Base-by-base conservation (phyloP, 1,140 invertebrate species). In the Nylanderia fulva region DNA sequence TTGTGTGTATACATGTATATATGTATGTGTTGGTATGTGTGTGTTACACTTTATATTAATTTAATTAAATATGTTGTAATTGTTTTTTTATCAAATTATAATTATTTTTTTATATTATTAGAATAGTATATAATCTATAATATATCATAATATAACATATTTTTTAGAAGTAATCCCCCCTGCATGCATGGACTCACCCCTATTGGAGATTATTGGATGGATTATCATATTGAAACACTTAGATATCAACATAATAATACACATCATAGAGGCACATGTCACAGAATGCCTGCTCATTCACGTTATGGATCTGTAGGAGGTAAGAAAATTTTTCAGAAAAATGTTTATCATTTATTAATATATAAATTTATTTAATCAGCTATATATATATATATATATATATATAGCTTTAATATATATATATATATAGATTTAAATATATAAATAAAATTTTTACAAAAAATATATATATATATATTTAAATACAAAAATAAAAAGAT, bases 111-210 rank as follows among this genome's bases (percentile, higher is more conserved):
- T 83, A 48, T 39, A 86, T 60, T 66, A 66, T 42, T 45, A 48
- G n/a, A n/a, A n/a, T n/a, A n/a, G n/a, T n/a, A n/a, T n/a, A n/a
- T n/a, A n/a, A n/a, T n/a, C 36, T 69, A 48, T 68, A 18, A 39
- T 61, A 9, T 33, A 45, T 18, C n/a, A 15, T 77, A 18, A 33
- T 75, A 69, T 80, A 48, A 58, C 63, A 29, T 45, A 8, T 85
- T 85, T 90, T 90, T 63, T 74, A 92, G 90, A 84, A 89, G 66
- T 69, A 90, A 90, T 63, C 58, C 84, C 7, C 91, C 87, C 52
- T 93, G 92, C 58, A 80, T 90, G 74, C 92, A 93, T 85, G 86
- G 88, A 58, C 15, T 68, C 86, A 24, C 77, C 87, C n/a, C n/a
- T n/a, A n/a, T n/a, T n/a, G 45, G 45, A 63, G 85, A 93, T 45